Evolutionary conservation across 2,888 invertebrate genomes (phyloP).

Genomic region (Nycteola revayana): DNA sequence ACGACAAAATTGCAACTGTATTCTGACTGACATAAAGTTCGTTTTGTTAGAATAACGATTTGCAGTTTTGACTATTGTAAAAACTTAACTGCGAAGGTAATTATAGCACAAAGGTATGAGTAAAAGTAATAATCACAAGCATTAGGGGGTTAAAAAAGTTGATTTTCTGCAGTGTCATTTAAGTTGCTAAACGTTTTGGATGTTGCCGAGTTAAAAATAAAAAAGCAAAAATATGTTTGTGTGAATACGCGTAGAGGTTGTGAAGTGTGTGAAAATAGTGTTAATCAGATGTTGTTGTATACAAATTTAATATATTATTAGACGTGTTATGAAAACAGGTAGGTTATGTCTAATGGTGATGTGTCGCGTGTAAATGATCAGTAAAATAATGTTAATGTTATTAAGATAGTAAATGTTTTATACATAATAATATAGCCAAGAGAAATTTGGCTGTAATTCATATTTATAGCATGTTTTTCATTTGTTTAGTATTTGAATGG

Average conservation of each 20-base stretch:
- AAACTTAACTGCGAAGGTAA: slow-evolving; percentile 64
- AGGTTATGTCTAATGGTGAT: slow-evolving; percentile 7
- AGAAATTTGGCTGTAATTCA: too few species aligned
- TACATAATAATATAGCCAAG: too few species aligned
- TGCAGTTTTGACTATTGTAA: slow-evolving; percentile 39
- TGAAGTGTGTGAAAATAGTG: slow-evolving; percentile 10
- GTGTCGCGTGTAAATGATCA: not conserved
- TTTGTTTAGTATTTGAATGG: too few species aligned
- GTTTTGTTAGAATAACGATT: slow-evolving; percentile 10
- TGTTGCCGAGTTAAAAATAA: slow-evolving; percentile 14
- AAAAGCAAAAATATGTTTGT: slow-evolving; percentile 3
- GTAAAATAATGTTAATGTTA: too few species aligned
- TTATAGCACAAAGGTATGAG: slow-evolving; percentile 61
- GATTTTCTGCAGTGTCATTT: slow-evolving; percentile 52
- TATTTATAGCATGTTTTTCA: too few species aligned
- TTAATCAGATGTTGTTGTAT: slow-evolving; percentile 11
- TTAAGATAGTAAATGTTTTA: too few species aligned
- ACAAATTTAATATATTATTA: slow-evolving; percentile 15
- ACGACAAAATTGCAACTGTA: slow-evolving; percentile 33
- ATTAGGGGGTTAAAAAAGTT: slow-evolving; percentile 48
- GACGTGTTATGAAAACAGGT: slow-evolving; percentile 16
- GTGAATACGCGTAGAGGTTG: slow-evolving; percentile 9
- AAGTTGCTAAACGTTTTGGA: slow-evolving; percentile 42
- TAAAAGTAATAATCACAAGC: slow-evolving; percentile 68
- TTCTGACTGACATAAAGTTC: slow-evolving; percentile 14